Percentiles rank a stretch among this genome's conserved stretches.
Conservation (phyloP, 2,797 vertebrate genomes). For the Okamejei kenojei region DNA sequence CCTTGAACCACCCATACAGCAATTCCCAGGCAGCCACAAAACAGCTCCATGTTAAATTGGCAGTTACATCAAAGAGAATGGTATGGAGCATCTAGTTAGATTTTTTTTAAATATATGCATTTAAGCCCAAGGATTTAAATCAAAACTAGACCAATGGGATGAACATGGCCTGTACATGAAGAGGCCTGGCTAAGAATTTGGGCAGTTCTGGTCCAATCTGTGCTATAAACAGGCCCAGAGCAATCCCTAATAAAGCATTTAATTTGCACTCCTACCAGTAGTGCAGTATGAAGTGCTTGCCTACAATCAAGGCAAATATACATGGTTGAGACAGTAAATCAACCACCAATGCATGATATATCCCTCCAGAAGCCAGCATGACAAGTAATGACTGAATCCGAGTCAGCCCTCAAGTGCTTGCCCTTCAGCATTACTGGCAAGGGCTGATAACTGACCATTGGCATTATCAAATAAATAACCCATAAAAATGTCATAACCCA, state of each 20-base stretch:
- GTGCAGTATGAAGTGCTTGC: background rate
- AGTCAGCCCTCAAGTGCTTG: background rate
- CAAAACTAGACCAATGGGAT: background rate
- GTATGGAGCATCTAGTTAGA: no score
- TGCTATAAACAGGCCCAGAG: background rate
- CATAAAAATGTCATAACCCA: background rate
- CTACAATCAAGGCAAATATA: background rate
- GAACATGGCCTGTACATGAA: background rate
- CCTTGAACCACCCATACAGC: background rate
- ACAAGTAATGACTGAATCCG: background rate
- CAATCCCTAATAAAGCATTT: background rate
- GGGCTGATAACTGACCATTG: constrained; percentile 5
- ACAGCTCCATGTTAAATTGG: background rate
- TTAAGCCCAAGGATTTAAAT: background rate
- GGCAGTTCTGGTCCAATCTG: background rate
- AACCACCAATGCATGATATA: background rate
- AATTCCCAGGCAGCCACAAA: background rate
- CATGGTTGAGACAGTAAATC: no score
- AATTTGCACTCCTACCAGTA: background rate
- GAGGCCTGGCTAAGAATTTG: background rate
- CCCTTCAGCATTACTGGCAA: background rate
- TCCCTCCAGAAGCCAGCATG: background rate
- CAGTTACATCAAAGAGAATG: background rate
- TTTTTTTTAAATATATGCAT: background rate
- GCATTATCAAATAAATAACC: background rate